These are phyloP conservation scores for Hybognathus amarus DNA, from an alignment of 2,797 vertebrate genomes.

Conservation along the genomic window DNA sequence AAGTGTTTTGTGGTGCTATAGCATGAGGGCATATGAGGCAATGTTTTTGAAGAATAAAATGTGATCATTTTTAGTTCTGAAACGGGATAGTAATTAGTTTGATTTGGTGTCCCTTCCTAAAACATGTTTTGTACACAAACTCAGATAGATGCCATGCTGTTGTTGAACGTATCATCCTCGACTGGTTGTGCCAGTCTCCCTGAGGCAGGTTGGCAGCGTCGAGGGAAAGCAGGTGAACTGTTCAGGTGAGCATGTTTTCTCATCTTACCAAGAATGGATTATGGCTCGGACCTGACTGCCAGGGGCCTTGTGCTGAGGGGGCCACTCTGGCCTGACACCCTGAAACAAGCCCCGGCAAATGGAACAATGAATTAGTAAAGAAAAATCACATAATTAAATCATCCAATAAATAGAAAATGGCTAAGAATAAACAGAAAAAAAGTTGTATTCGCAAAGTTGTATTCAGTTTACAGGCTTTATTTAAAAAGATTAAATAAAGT, in stretches of 20 bases:
- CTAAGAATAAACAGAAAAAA: background rate
- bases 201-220: background rate
- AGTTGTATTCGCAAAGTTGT: background rate
- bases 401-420: background rate
- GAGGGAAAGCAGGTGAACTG: slow-evolving; percentile 8
- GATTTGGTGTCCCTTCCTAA: background rate
- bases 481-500: background rate
- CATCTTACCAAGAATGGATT: slow-evolving; percentile 28
- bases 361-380: background rate
- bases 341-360: background rate
- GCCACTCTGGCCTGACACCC: background rate
- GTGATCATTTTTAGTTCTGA: background rate
- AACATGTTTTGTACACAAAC: slow-evolving; percentile 30
- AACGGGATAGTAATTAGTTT: background rate
- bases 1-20: background rate
- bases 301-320: background rate
- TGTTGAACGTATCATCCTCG: slow-evolving; percentile 1
- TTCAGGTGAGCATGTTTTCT: slow-evolving; percentile 45
- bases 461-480: no score
- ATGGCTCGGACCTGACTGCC: background rate
- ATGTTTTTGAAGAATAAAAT: background rate
- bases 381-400: background rate
- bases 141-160: background rate
- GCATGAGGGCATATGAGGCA: background rate
- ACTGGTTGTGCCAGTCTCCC: background rate